A percentile compares a stretch with the other conserved stretches of the same genome.
Evolutionary conservation across 2,888 invertebrate species (phyloP).

Genomic region (Stegophylla sp.): DNA sequence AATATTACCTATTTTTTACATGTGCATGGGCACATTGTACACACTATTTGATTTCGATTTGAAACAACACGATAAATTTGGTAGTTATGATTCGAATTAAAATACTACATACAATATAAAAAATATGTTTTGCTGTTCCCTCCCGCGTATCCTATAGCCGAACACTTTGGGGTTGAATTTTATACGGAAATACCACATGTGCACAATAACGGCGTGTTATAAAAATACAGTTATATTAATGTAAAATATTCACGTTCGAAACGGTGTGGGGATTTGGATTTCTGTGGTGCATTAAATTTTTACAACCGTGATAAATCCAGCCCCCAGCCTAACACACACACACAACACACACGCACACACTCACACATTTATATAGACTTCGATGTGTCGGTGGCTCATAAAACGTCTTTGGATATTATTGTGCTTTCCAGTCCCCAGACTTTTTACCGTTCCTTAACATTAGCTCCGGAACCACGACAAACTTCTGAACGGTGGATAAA

Average conservation of each 20-base stretch:
- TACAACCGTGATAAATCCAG: constrained; percentile 57
- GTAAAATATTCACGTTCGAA: constrained; percentile 58
- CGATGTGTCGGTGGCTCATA: constrained; percentile 42
- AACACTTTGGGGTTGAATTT: constrained; percentile 37
- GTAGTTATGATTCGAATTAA: background rate
- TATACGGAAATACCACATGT: constrained; percentile 15
- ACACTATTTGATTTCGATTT: background rate
- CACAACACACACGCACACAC: background rate
- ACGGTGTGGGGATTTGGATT: constrained; percentile 45
- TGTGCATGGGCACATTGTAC: background rate
- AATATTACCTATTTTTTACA: too few species aligned
- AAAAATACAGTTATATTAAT: constrained; percentile 54
- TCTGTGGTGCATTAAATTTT: constrained; percentile 59
- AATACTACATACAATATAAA: too few species aligned
- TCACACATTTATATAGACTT: constrained; percentile 39
- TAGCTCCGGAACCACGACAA: constrained; percentile 46
- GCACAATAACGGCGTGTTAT: constrained; percentile 29
- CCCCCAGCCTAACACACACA: background rate
- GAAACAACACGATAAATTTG: background rate
- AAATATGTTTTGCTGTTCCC: constrained; percentile 32
- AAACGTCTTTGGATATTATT: constrained; percentile 57
- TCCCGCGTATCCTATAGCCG: background rate
- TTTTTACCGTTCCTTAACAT: constrained; percentile 54
- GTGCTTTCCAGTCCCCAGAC: constrained; percentile 21
- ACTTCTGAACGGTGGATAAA: constrained; percentile 50